Evolutionary conservation across 2,797 vertebrate genomes (phyloP).

Genomic region (Macrochelys suwanniensis): DNA sequence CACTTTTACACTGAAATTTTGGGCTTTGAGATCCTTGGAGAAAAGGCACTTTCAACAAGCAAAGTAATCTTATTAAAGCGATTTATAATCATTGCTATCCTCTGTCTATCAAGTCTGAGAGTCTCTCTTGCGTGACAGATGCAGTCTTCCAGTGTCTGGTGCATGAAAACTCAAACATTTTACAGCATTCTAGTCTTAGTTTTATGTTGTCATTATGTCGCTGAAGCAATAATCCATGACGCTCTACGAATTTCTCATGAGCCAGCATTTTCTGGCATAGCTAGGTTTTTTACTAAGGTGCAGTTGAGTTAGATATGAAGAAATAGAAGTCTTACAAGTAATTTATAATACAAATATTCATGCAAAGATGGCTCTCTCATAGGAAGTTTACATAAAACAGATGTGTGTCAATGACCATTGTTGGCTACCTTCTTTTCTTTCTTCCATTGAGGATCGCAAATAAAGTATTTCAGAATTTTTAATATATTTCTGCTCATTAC

Average conservation of each 20-base stretch:
- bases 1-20: background rate
- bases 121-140: background rate
- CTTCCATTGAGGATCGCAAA: background rate
- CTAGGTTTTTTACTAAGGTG: background rate
- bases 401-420: accelerated
- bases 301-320: background rate
- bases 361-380: background rate
- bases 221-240: background rate
- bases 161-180: background rate
- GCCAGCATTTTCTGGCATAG: background rate
- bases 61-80: background rate
- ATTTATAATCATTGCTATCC: background rate
- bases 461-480: background rate
- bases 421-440: background rate
- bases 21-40: background rate
- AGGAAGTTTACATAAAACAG: background rate
- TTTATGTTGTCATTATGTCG: background rate
- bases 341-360: background rate
- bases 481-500: background rate
- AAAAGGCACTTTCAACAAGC: background rate
- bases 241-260: background rate
- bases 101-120: background rate
- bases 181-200: background rate
- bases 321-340: background rate
- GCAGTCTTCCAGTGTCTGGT: background rate